A percentile compares a stretch with the other conserved stretches of the same genome.
Conservation (phyloP, 2,888 invertebrate species). For the Phasia obesa region DNA sequence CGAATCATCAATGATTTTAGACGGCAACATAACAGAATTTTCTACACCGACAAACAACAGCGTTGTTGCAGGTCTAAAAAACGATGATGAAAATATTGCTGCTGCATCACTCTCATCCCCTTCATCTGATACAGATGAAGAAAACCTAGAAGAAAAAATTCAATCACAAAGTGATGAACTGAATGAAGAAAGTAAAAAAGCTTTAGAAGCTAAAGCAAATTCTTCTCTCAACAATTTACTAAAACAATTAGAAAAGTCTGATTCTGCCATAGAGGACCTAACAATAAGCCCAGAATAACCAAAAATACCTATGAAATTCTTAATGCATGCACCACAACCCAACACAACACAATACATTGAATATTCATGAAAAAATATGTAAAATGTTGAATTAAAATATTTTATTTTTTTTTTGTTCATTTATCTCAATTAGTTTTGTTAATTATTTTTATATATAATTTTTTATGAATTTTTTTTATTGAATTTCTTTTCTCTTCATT, state of each 20-base stretch:
- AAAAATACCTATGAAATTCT: conserved; percentile 11
- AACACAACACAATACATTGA: conserved; percentile 15
- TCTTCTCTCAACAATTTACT: conserved; percentile 23
- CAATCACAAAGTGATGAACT: not conserved
- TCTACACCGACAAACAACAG: conserved; percentile 1
- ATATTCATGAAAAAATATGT: conserved; percentile 10
- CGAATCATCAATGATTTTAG: not conserved
- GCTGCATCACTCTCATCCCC: conserved; percentile 2
- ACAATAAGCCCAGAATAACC: conserved; percentile 47
- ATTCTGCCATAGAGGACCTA: conserved; percentile 64
- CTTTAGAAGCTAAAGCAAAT: not conserved
- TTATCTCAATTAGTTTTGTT: conserved; percentile 26
- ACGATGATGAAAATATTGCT: not conserved
- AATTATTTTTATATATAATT: conserved; percentile 20
- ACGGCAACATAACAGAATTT: conserved; percentile 1
- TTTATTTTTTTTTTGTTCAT: conserved; percentile 7
- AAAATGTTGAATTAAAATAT: conserved; percentile 48
- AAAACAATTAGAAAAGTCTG: conserved; percentile 59
- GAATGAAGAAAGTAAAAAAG: conserved; percentile 14
- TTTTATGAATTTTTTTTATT: conserved; percentile 9
- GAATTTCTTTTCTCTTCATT: conserved; percentile 14
- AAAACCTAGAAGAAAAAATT: not conserved
- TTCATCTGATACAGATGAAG: conserved; percentile 17
- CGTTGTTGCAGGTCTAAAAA: not conserved
- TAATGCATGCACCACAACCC: conserved; percentile 30